Evolutionary conservation across 2,888 invertebrate species (phyloP), one percentile per base, ranked within the genome.

Genomic region (Phania funesta): DNA sequence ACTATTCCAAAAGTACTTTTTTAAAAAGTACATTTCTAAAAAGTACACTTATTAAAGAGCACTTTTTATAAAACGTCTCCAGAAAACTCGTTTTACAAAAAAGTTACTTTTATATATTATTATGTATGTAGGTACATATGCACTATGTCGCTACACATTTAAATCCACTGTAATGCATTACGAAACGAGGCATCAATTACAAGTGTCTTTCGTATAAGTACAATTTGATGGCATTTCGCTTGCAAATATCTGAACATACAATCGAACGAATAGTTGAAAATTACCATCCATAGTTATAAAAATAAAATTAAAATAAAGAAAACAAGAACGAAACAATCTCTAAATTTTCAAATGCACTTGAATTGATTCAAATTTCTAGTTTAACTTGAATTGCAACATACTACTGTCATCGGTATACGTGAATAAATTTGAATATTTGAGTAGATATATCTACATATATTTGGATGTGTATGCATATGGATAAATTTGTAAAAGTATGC

Each of bases 321-420:
- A 24, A 18, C 26, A 41, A 38, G 7, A n/a, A 52, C 26, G 18
- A 54, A 77, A 68, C 78, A 78, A 64, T 78, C 82, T 73, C 78
- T 78, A 77, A 74, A 77, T 60, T 78, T 46, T 74, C 82, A 78
- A 78, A 78, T 82, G 78, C 82, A 82, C 82, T 82, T 82, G 78
- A 74, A 82, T 82, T 82, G 78, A 82, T 82, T 82, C 62, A 70
- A 82, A 74, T 82, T 82, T 82, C 82, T 82, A 74, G 82, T 78
- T 82, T 74, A 74, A 70, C 82, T 78, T 74, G 78, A 78, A 82
- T 48, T 64, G 20, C 38, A 64, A 65, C n/a, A n/a, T 50, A 44
- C 24, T 41, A 58, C 60, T 50, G 64, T 9, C 29, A 18, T 58
- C 13, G n/a, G 56, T 26, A 54, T 60, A 58, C 20, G 20, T 41